Conservation (phyloP, 2,888 invertebrate genomes). For the Drosophila emarginata region DNA sequence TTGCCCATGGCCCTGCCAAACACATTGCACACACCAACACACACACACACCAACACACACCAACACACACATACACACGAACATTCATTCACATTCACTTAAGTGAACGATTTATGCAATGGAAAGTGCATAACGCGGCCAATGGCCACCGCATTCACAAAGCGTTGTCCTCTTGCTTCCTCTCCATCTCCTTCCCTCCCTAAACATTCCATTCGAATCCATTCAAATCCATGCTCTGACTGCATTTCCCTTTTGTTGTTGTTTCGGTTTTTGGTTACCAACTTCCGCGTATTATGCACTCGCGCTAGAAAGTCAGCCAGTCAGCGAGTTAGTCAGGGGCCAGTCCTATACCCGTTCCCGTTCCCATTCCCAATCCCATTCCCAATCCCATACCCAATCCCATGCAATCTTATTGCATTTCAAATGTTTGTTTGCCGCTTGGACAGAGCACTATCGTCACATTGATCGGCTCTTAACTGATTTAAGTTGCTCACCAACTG, state of each 20-base stretch:
- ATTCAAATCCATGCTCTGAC: background rate
- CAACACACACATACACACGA: background rate
- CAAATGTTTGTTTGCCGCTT: slow-evolving; percentile 33
- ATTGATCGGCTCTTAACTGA: slow-evolving; percentile 39
- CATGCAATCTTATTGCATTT: slow-evolving; percentile 7
- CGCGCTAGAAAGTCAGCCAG: slow-evolving; percentile 55
- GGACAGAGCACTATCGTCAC: slow-evolving; percentile 30
- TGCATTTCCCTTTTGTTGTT: slow-evolving; percentile 32
- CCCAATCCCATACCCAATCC: slow-evolving; percentile 1
- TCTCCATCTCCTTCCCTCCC: background rate
- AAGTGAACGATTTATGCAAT: slow-evolving; percentile 42
- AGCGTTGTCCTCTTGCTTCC: slow-evolving; percentile 13
- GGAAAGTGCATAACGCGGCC: slow-evolving; percentile 55
- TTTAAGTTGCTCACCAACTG: slow-evolving; percentile 22
- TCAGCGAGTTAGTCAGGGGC: slow-evolving; percentile 14
- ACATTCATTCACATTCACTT: slow-evolving; percentile 33
- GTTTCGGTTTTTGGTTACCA: slow-evolving; percentile 61
- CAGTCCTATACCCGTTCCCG: background rate
- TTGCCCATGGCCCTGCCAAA: slow-evolving; percentile 43
- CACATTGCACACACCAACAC: slow-evolving; percentile 25
- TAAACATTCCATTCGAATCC: background rate
- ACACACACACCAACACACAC: background rate
- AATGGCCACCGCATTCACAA: slow-evolving; percentile 12
- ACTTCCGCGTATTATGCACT: slow-evolving; percentile 71
- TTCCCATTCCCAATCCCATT: background rate